Base-by-base conservation (phyloP, 2,888 invertebrate genomes). In the Acleris sparsana region DNA sequence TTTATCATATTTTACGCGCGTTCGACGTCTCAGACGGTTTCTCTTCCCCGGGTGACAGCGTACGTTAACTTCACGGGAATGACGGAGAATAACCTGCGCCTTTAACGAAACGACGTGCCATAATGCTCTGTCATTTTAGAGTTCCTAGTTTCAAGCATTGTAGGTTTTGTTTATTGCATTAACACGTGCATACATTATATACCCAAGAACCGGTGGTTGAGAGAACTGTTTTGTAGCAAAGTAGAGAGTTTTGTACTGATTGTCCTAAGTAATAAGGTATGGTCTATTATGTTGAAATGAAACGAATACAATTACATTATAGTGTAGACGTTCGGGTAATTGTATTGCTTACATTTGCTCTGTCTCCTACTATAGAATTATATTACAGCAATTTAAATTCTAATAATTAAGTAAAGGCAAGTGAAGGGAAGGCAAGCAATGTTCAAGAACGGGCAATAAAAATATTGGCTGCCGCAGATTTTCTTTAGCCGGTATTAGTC, bases 1-100 rank as follows among this genome's bases (percentile, higher is more conserved):
- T 90, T 91, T 88, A 90, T 91, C 91, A 90, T 89, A 88, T 84
- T 87, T 85, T 86, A 86, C 82, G 77, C 73, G 74, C 73, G 83
- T 86, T 89, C 87, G 88, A 91, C 86, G 82, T 89, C 74, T 70
- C 83, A 83, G 87, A 84, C 85, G 86, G 80, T 88, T 87, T 89
- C 88, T 90, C 89, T 85, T 89, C 85, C 86, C 83, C 73, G 79
- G 84, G 82, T 87, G 88, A 89, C 89, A 87, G 87, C 82, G 73
- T 75, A 74, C 70, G 79, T 83, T 83, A 77, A 76, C 80, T 79
- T 75, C 78, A 77, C 78, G 83, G 85, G 83, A 87, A 85, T 85
- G 85, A 88, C 88, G 86, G 80, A 72, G 70, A 57, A 80, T 83
- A 71, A 71, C 71, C 68, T 63, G 70, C n/a, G 60, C 48, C 63